These are phyloP conservation scores for Tetrapedia diversipes DNA, from an alignment of 2,888 invertebrate species.

Conservation along the genomic window DNA sequence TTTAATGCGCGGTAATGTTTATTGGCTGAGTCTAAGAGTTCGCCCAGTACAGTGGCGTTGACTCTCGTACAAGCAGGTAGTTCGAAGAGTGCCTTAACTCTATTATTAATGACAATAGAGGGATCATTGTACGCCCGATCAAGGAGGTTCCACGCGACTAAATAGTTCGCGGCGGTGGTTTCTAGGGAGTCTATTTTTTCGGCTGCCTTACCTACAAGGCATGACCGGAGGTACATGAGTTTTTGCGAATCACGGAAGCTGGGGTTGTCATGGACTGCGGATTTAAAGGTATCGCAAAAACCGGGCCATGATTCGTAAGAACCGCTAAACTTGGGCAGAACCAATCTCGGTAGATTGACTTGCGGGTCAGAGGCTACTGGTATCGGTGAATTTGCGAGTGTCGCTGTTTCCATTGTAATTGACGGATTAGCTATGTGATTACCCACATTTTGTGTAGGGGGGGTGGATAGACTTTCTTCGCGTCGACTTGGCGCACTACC, in stretches of 20 bases:
- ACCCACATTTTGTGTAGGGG: no score
- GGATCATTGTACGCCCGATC: slow-evolving; percentile 3
- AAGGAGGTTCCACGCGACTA: not conserved
- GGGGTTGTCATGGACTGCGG: not conserved
- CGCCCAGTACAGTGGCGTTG: no score
- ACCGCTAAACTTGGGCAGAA: slow-evolving; percentile 1
- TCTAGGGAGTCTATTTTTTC: slow-evolving; percentile 10
- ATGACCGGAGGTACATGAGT: not conserved
- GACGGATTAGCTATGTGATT: no score
- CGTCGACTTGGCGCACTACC: no score
- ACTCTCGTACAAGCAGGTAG: no score
- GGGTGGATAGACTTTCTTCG: no score
- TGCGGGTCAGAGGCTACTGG: not conserved
- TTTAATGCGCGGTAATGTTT: no score
- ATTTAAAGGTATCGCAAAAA: not conserved
- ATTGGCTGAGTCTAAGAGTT: no score
- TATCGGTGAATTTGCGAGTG: not conserved
- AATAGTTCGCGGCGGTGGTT: slow-evolving; percentile 11
- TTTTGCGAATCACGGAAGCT: not conserved
- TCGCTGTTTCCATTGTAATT: no score
- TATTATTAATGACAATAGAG: no score
- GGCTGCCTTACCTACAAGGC: not conserved
- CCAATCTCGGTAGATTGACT: not conserved
- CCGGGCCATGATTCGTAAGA: slow-evolving; percentile 6
- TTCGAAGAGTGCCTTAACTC: no score